Base-by-base conservation (phyloP, 1,140 invertebrate species). In the Drosophila takahashii region DNA sequence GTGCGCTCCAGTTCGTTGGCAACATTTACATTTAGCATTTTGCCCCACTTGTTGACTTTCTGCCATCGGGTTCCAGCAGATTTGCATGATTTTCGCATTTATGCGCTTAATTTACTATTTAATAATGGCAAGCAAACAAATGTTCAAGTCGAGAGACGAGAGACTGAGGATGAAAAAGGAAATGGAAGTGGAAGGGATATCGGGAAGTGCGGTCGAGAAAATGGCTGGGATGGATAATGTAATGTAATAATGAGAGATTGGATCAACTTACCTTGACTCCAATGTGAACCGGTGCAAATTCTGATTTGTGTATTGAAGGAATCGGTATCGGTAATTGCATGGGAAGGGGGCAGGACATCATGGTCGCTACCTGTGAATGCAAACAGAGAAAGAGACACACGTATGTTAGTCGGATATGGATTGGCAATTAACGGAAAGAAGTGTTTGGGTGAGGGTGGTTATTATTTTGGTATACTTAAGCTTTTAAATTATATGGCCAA, bases 331-430 rank as follows among this genome's bases (percentile, higher is more conserved):
- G 90, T 76, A 94, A 93, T 93, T 93, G 93, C 93, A 94, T 92
- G 90, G 94, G 93, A 77, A 94, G 90, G 85, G 94, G 94, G 92
- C 94, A 94, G 94, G 94, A 94, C 94, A 94, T 94, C 94, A 94
- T 94, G 93, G 92, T 92, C 94, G 93, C 93, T 93, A 94, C 93
- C 94, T 94, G 92, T 69, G 64, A 77, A 86, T 65, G 62, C 36
- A 81, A 80, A 77, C 66, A 70, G 52, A 53, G 58, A 54, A 77
- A 77, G 53, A 73, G 22, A 80, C 32, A 64, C 45, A 60, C 52
- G 54, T 56, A 64, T 52, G 75, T 83, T 87, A 83, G 79, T 60
- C 47, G 57, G 51, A 65, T 65, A 53, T 18, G 72, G 60, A 60
- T 44, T 42, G 29, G 18, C n/a, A 34, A 32, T 27, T 57, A n/a